Evolutionary conservation across 2,888 invertebrate genomes (phyloP), one percentile per base, ranked within the genome.

Genomic region (Aethes cnicana): DNA sequence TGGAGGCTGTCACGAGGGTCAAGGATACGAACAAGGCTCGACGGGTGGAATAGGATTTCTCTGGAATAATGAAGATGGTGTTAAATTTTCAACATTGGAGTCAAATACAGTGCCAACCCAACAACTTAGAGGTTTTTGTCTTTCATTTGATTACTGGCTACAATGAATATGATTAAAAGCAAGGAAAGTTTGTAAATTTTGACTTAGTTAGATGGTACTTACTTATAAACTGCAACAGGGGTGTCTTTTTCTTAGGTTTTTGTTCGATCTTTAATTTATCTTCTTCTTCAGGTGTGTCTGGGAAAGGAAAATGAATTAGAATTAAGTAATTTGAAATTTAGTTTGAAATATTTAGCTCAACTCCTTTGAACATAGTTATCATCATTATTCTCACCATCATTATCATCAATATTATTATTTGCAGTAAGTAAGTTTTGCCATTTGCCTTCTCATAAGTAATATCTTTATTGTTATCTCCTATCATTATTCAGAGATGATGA

Each of bases 181-280:
- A 6, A 26, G 9, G 33, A 16, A 28, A 6, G 4, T 14, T 28
- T 1, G n/a, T 1, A 2, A 30, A 2, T 3, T 7, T 3, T 12
- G 5, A 14, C 8, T 2, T 16, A 25, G 17, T 17, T 2, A 21
- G 4, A 21, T 3, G 5, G 3, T 20, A 54, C 57, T 53, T 48
- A 57, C 57, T 36, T 3, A 57, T 36, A 37, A 57, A 57, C 33
- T 48, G 47, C 17, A 53, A n/a, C 1, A 48, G 9, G 0, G 57
- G 53, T 6, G 49, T 11, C 28, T 53, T 55, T 16, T 44, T 25
- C 6, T 17, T 37, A 12, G 9, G 3, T 42, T 37, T 21, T 12
- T 4, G 5, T 4, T 46, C 33, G 2, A 18, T 9, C 9, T 30
- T 47, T 12, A 54, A 21, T 8, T 36, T 32, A n/a, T n/a, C n/a